A percentile compares a stretch with the other conserved stretches of the same genome.
Evolutionary conservation across 64 coral and sea anemone species (phyloP).

Genomic region (Actinia equina): DNA sequence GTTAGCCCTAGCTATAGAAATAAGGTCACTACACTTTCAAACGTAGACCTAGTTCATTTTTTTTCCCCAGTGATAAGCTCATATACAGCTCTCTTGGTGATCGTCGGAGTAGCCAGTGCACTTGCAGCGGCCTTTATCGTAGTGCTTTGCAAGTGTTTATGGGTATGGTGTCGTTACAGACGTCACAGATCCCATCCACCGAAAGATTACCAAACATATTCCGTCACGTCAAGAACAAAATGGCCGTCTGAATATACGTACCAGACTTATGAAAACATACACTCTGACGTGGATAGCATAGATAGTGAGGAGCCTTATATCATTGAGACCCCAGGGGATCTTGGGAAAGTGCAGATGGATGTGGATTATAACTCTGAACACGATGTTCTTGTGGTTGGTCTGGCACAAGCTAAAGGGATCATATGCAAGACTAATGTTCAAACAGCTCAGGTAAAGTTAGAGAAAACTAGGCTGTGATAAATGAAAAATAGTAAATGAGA

Average conservation of each 20-base stretch:
- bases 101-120: slow-evolving; percentile 62
- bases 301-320: slow-evolving; percentile 67
- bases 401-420: slow-evolving; percentile 83
- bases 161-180: slow-evolving; percentile 80
- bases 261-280: slow-evolving; percentile 62
- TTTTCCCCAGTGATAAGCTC: slow-evolving; percentile 51
- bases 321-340: slow-evolving; percentile 71
- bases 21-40: too few relatives aligned
- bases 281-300: slow-evolving; percentile 51
- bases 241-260: slow-evolving; percentile 75
- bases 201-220: slow-evolving; percentile 53
- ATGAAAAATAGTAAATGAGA: too few relatives aligned
- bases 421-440: slow-evolving; percentile 64
- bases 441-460: slow-evolving; percentile 31
- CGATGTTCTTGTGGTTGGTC: slow-evolving; percentile 48
- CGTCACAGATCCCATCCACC: slow-evolving; percentile 11
- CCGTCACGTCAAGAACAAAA: slow-evolving; percentile 37
- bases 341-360: slow-evolving; percentile 66
- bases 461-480: too few relatives aligned
- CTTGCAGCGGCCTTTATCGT: slow-evolving; percentile 52
- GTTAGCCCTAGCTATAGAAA: too few relatives aligned
- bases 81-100: slow-evolving; percentile 49
- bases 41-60: neutral
- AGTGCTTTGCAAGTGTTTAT: slow-evolving; percentile 77
- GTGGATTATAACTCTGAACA: slow-evolving; percentile 62